These are phyloP conservation scores for Brachyhypopomus gauderio DNA, from an alignment of 2,113 vertebrate species.

Conservation along the genomic window DNA sequence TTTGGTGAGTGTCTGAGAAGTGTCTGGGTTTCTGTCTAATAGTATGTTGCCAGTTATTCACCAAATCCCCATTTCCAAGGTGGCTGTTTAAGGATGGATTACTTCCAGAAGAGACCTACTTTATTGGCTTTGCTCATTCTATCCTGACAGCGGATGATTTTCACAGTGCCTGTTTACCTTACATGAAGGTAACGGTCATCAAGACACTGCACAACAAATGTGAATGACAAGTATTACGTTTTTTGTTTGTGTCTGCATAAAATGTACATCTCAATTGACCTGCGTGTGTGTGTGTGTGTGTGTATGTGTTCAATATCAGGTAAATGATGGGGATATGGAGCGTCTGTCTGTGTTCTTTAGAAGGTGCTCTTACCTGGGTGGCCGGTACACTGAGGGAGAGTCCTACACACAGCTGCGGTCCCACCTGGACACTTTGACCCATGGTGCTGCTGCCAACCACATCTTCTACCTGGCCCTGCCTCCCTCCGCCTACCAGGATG, in stretches of 20 bases:
- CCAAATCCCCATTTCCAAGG: constrained; percentile 64
- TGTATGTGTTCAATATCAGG: constrained; percentile 51
- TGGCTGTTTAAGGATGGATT: constrained; percentile 89
- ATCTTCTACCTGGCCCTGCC: constrained; percentile 91
- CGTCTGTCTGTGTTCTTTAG: constrained; percentile 63
- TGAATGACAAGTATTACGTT: background rate
- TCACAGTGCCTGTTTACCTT: constrained; percentile 75
- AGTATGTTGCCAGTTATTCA: constrained; percentile 26
- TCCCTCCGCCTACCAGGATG: constrained; percentile 84
- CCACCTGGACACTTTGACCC: constrained; percentile 65
- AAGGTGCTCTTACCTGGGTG: constrained; percentile 68
- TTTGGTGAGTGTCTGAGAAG: constrained; percentile 77
- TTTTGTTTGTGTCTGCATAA: background rate
- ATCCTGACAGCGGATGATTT: constrained; percentile 80
- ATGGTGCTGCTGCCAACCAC: constrained; percentile 73
- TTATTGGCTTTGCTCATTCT: constrained; percentile 87
- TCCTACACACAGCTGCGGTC: constrained; percentile 63
- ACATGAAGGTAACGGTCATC: constrained; percentile 78
- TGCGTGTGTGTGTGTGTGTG: constrained; percentile 45
- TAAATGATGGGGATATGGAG: constrained; percentile 66
- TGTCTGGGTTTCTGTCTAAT: constrained; percentile 8
- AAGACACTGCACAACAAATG: background rate
- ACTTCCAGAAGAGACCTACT: constrained; percentile 81
- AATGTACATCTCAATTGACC: background rate
- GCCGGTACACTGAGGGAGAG: constrained; percentile 60